Percentiles rank a stretch among this genome's conserved stretches.
Evolutionary conservation across 2,797 vertebrate species (phyloP).

Genomic region (Parauchenoglanis ngamensis): DNA sequence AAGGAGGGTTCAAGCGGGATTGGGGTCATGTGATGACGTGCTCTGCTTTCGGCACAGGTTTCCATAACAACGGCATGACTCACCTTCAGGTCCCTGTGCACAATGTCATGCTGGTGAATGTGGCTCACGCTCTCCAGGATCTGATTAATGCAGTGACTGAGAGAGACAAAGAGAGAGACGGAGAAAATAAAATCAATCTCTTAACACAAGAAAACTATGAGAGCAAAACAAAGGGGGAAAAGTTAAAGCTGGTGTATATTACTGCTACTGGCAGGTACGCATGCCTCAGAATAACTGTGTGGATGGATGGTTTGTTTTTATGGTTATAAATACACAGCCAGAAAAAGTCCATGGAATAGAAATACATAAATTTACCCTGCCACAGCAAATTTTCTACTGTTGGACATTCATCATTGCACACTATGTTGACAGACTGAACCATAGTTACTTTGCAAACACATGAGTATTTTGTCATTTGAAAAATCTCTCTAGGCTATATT

Average conservation of each 20-base stretch:
- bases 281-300: not conserved
- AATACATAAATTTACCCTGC: constrained; percentile 43
- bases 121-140: constrained; percentile 98
- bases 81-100: constrained; percentile 99
- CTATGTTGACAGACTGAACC: not conserved
- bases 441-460: not conserved
- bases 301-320: constrained; percentile 21
- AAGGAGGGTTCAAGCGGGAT: constrained; percentile 30
- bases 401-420: constrained; percentile 25
- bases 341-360: constrained; percentile 11
- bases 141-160: constrained; percentile 98
- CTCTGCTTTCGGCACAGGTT: constrained; percentile 40
- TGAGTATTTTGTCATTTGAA: not conserved
- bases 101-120: constrained; percentile 99
- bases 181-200: not conserved
- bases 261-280: not conserved
- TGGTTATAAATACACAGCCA: constrained; percentile 24
- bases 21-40: constrained; percentile 51
- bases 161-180: constrained; percentile 32
- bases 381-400: constrained; percentile 31
- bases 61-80: constrained; percentile 63
- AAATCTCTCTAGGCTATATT: not conserved
- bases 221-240: constrained; percentile 7
- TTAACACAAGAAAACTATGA: constrained; percentile 5
- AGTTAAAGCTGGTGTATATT: constrained; percentile 11